Evolutionary conservation across 2,113 vertebrate species (phyloP).

Genomic region (Aptenodytes patagonicus): DNA sequence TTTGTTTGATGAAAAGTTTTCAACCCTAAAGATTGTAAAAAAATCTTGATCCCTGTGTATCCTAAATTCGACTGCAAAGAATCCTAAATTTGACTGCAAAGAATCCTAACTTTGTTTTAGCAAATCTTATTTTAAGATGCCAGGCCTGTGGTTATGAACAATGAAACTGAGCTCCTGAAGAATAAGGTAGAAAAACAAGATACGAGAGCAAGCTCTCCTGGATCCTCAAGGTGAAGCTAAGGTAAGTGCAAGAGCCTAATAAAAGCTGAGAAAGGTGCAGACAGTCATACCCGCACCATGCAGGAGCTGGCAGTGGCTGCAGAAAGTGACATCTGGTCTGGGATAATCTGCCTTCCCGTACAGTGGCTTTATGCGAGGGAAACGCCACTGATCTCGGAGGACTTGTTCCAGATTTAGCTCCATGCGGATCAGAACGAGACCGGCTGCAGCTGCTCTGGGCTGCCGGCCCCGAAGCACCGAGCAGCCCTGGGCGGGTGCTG

Average conservation of each 20-base stretch:
- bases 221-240: not conserved
- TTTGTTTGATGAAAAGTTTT: not conserved
- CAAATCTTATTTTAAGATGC: not conserved
- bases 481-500: not conserved
- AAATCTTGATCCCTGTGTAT: not conserved
- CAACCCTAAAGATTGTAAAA: not conserved
- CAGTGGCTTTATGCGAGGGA: not conserved
- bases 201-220: not conserved
- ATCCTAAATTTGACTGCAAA: not conserved
- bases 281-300: fast-evolving
- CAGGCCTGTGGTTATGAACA: not conserved
- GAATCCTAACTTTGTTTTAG: not conserved
- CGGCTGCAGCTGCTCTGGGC: not conserved
- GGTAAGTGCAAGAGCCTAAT: not conserved
- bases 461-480: fast-evolving
- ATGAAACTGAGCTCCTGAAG: not conserved
- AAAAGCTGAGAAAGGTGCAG: not conserved
- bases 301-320: not conserved
- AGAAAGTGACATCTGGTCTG: conserved; percentile 31
- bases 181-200: not conserved
- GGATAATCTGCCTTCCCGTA: not conserved
- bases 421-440: not conserved
- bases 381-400: not conserved
- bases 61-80: not conserved
- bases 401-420: conserved; percentile 56